phyloP scores from a whole-genome alignment of 1,140 invertebrate genomes.

The Eupristina koningsbergeri region DNA sequence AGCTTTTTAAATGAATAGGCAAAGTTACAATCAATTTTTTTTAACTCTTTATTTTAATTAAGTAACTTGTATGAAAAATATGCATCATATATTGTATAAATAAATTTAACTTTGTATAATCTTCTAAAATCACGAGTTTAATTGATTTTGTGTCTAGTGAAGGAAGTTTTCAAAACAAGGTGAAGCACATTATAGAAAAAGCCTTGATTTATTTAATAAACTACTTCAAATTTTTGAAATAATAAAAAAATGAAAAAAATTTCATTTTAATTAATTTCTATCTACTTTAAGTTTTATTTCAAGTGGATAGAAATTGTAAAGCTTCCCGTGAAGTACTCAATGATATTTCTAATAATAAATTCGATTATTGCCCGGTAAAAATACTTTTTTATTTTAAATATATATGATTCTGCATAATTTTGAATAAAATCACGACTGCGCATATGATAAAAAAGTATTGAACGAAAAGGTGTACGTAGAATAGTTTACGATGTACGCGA shows the following conservation, averaged over 20 bases:
- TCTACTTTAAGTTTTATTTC: background rate
- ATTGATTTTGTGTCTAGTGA: background rate
- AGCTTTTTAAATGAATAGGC: constrained; percentile 22
- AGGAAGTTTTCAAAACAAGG: no score
- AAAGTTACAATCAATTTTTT: constrained; percentile 21
- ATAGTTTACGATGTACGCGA: constrained; percentile 28
- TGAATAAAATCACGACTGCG: background rate
- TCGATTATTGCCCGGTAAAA: background rate
- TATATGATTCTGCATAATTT: background rate
- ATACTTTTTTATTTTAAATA: background rate
- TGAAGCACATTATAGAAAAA: background rate
- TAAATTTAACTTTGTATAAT: no score
- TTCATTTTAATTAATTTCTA: background rate
- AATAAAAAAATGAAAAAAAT: background rate
- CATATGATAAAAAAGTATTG: constrained; percentile 29
- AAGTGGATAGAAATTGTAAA: no score
- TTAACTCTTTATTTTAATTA: constrained; percentile 2
- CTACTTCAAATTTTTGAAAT: background rate
- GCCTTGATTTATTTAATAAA: background rate
- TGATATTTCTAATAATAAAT: background rate
- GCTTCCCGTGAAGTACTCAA: background rate
- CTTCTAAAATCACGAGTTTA: no score
- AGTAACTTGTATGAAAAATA: background rate
- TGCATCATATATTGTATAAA: background rate
- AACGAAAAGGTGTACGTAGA: background rate